Evolutionary conservation across 2,888 invertebrate genomes (phyloP).

Genomic region (Xanthia togata): DNA sequence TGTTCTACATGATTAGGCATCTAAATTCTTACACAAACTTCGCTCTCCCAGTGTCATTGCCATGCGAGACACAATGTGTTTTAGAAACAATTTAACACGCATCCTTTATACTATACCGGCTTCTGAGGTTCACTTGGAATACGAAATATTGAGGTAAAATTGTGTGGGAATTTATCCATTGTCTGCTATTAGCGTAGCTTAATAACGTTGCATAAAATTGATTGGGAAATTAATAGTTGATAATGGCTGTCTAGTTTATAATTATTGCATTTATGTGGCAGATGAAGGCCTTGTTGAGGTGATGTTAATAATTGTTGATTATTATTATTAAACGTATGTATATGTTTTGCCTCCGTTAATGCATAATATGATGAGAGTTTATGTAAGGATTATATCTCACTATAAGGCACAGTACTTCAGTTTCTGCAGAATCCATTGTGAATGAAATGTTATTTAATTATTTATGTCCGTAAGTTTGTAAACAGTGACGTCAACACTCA

Average conservation of each 20-base stretch:
- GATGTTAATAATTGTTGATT: neutral
- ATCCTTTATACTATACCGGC: conserved; percentile 13
- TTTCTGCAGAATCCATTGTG: neutral
- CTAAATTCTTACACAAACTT: conserved; percentile 1
- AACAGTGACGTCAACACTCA: neutral
- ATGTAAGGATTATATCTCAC: neutral
- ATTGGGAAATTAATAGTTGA: conserved; percentile 48
- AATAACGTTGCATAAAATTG: conserved; percentile 36
- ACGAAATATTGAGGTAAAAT: conserved; percentile 42
- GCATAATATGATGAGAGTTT: neutral
- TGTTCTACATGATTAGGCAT: neutral
- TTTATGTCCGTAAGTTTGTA: neutral
- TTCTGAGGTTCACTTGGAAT: conserved; percentile 22
- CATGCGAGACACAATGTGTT: neutral
- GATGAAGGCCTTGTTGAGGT: neutral
- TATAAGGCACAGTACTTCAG: neutral
- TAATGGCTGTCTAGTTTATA: conserved; percentile 23
- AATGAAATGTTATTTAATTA: neutral
- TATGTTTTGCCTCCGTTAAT: neutral
- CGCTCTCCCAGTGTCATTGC: conserved; percentile 4
- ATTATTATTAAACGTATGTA: conserved; percentile 2
- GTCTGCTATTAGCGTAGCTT: conserved; percentile 37
- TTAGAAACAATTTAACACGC: conserved; percentile 15
- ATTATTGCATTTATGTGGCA: conserved; percentile 24
- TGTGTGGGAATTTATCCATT: conserved; percentile 62